These are phyloP conservation scores for Chloroceryle amazona DNA, from an alignment of 2,797 vertebrate species.

Conservation along the genomic window DNA sequence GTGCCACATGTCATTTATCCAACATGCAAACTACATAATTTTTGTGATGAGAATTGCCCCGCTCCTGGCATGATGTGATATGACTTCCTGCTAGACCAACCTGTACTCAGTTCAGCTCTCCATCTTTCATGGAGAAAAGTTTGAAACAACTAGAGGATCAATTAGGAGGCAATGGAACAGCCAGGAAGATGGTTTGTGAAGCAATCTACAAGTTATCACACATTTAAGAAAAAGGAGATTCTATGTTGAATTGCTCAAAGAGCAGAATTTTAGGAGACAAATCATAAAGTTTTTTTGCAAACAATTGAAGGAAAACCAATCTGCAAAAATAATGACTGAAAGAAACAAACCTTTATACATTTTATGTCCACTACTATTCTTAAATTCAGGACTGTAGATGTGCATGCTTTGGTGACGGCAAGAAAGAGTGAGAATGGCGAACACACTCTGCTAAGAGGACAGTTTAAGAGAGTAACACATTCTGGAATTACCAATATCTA, in stretches of 20 bases:
- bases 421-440: not conserved
- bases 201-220: not conserved
- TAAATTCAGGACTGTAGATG: fast-evolving
- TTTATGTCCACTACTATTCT: not conserved
- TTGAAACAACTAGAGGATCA: not conserved
- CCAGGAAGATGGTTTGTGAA: not conserved
- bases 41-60: not conserved
- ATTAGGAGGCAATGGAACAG: not conserved
- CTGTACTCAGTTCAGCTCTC: not conserved
- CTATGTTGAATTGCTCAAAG: not conserved
- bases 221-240: not conserved
- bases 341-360: not conserved
- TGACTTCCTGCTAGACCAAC: not conserved
- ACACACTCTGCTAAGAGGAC: not conserved
- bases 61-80: not conserved
- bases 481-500: not conserved
- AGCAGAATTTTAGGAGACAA: not conserved
- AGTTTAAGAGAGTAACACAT: not conserved
- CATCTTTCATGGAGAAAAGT: not conserved
- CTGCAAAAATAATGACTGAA: not conserved
- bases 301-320: not conserved
- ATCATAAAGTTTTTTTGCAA: not conserved
- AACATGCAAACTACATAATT: not conserved
- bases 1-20: not conserved
- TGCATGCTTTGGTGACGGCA: not conserved